These are phyloP conservation scores for Scolanthus callimorphus DNA, from an alignment of 92 coral and sea anemone species.

Conservation along the genomic window DNA sequence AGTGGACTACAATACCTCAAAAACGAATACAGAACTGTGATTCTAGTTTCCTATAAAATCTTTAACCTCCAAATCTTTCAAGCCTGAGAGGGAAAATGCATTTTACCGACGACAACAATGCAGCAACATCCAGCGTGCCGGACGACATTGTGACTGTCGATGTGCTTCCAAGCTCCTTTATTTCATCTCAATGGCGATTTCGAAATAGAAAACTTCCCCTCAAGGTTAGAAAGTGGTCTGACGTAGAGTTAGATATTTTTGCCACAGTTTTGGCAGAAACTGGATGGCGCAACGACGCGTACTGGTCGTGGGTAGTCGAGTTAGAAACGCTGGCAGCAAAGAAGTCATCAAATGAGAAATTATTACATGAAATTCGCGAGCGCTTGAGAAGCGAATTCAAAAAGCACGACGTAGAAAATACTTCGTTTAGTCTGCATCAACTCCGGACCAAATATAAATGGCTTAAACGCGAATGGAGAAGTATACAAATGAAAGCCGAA, in stretches of 20 bases:
- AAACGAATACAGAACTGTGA: too few species aligned
- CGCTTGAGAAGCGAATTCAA: conserved; percentile 10
- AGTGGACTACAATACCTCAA: too few species aligned
- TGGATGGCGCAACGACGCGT: conserved; percentile 6
- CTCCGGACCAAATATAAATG: conserved; percentile 42
- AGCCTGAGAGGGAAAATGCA: too few species aligned
- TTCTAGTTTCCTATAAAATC: too few species aligned
- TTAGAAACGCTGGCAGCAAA: conserved; percentile 33
- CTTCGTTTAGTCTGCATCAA: conserved; percentile 21
- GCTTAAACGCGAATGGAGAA: conserved; percentile 49
- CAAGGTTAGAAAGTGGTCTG: conserved; percentile 27
- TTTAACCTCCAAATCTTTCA: too few species aligned
- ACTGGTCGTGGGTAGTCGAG: conserved; percentile 17
- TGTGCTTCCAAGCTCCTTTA: neutral
- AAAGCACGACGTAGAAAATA: conserved; percentile 23
- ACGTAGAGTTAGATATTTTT: conserved; percentile 32
- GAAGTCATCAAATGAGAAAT: conserved; percentile 41
- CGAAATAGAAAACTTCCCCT: neutral
- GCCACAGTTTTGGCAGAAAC: conserved; percentile 15
- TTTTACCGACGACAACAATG: too few species aligned
- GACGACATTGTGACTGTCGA: neutral
- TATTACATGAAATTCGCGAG: conserved; percentile 20
- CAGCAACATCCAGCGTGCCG: too few species aligned
- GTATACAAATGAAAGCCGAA: conserved; percentile 14
- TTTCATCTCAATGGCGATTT: neutral